Evolutionary conservation across 2,113 vertebrate species (phyloP).

Genomic region (Saccopteryx leptura): DNA sequence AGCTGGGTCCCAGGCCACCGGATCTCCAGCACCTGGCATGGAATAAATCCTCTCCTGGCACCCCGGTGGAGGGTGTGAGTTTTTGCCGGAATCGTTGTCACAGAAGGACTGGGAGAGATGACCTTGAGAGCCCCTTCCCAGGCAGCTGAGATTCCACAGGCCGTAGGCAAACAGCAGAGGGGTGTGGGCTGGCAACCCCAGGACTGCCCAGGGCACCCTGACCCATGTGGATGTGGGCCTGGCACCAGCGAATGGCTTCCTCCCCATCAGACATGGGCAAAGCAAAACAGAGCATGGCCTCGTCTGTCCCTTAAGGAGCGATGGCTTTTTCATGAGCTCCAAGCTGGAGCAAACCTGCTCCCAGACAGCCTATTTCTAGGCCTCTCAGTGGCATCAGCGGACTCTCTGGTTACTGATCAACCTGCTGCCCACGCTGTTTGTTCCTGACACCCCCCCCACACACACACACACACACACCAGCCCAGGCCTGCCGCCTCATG

Average conservation of each 20-base stretch:
- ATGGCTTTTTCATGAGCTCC: not conserved
- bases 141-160: not conserved
- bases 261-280: not conserved
- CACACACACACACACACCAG: not conserved
- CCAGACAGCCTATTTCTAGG: not conserved
- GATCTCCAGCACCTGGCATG: not conserved
- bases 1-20: not conserved
- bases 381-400: not conserved
- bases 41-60: not conserved
- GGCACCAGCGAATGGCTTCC: not conserved
- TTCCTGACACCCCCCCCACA: not conserved
- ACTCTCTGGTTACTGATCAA: conserved; percentile 23
- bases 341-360: not conserved
- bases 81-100: not conserved
- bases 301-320: accelerated
- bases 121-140: not conserved
- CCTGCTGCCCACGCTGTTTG: not conserved
- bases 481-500: not conserved
- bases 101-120: not conserved
- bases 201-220: not conserved
- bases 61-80: not conserved
- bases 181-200: not conserved
- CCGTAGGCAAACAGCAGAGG: not conserved
- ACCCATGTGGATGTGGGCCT: not conserved
- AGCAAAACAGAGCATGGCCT: not conserved